Conservation (phyloP, 2,888 invertebrate genomes). For the Ephialtes manifestator region DNA sequence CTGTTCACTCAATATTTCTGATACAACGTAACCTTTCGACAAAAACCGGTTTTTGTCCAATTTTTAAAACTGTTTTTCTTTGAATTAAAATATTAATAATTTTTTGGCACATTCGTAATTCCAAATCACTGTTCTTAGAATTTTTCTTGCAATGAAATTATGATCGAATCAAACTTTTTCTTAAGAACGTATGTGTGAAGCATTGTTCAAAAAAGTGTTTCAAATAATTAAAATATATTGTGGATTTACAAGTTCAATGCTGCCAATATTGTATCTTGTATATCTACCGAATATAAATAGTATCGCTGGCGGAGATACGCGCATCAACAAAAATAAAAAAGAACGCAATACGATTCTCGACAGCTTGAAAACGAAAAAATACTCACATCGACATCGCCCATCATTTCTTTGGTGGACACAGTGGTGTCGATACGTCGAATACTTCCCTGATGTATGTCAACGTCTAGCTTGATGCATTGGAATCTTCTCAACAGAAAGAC, state of each 20-base stretch:
- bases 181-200: not conserved
- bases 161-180: too few relatives aligned
- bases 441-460: slow-evolving; percentile 96
- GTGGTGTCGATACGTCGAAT: slow-evolving; percentile 97
- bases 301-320: slow-evolving; percentile 17
- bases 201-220: not conserved
- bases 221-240: not conserved
- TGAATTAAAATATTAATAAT: too few relatives aligned
- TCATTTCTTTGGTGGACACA: slow-evolving; percentile 97
- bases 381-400: slow-evolving; percentile 97
- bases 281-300: not conserved
- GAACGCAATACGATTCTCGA: slow-evolving; percentile 22
- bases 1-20: too few relatives aligned
- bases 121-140: too few relatives aligned
- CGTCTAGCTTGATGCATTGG: slow-evolving; percentile 95
- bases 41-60: too few relatives aligned
- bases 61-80: too few relatives aligned
- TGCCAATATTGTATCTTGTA: not conserved
- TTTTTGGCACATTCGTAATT: too few relatives aligned
- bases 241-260: not conserved
- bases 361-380: slow-evolving; percentile 16
- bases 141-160: too few relatives aligned
- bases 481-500: slow-evolving; percentile 95
- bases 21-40: too few relatives aligned
- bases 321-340: slow-evolving; percentile 1